These are phyloP conservation scores for Gadus macrocephalus DNA, from an alignment of 2,113 vertebrate species.

Conservation along the genomic window DNA sequence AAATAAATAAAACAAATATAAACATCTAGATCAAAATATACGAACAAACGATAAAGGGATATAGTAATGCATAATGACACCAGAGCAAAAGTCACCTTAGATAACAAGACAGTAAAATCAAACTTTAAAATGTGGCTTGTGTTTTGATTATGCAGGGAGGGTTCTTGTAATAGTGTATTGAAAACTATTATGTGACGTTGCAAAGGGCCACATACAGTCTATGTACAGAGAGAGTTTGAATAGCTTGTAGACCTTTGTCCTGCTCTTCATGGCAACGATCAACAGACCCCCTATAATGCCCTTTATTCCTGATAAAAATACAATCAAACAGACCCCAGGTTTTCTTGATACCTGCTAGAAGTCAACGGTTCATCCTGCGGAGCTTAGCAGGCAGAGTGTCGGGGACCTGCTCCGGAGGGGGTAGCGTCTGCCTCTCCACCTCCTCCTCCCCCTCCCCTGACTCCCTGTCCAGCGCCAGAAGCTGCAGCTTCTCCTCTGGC, in stretches of 20 bases:
- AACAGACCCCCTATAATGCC: slow-evolving; percentile 48
- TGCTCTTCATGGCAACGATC: slow-evolving; percentile 44
- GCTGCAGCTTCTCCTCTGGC: slow-evolving; percentile 64
- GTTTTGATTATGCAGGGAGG: neutral
- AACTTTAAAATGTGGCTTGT: neutral
- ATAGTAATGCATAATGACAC: neutral
- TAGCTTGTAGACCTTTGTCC: slow-evolving; percentile 61
- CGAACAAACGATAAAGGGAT: neutral
- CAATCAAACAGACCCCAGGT: slow-evolving; percentile 9
- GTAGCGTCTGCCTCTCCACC: slow-evolving; percentile 59
- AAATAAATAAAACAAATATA: neutral
- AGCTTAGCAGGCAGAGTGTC: slow-evolving; percentile 77
- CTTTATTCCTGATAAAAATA: slow-evolving; percentile 34
- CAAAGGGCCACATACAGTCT: slow-evolving; percentile 57
- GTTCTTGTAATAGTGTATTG: too few relatives aligned
- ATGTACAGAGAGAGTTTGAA: slow-evolving; percentile 25
- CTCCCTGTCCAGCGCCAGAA: slow-evolving; percentile 66
- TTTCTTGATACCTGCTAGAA: slow-evolving; percentile 18
- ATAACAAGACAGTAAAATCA: neutral
- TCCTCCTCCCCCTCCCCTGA: slow-evolving; percentile 48
- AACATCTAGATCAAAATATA: neutral
- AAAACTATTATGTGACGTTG: slow-evolving; percentile 51
- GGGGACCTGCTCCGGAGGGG: slow-evolving; percentile 44
- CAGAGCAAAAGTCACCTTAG: neutral
- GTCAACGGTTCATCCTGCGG: slow-evolving; percentile 71